Evolutionary conservation across 2,797 vertebrate genomes (phyloP).

Genomic region (Adelosebastes latens): DNA sequence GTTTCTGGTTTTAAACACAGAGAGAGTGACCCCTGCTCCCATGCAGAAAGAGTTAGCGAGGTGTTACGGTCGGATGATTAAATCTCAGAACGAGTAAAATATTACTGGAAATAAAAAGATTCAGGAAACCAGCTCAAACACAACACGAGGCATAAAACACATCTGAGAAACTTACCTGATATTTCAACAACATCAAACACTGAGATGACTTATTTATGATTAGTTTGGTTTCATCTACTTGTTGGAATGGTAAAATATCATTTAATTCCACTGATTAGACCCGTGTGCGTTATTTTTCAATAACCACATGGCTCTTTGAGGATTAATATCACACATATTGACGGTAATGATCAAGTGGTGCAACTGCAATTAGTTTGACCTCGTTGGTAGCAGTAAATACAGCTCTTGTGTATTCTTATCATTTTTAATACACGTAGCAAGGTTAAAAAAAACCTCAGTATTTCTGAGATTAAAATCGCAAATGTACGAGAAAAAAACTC

Average conservation of each 20-base stretch:
- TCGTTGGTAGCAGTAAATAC: too few species aligned
- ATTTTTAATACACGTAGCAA: too few species aligned
- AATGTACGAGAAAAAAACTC: too few species aligned
- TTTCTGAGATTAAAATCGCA: rapidly evolving
- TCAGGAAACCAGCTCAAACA: background rate
- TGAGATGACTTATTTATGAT: background rate
- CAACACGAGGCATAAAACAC: background rate
- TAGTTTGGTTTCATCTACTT: background rate
- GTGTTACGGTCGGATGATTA: slow-evolving; percentile 21
- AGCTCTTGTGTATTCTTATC: too few species aligned
- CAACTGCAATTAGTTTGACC: too few species aligned
- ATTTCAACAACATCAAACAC: background rate
- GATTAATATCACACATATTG: too few species aligned
- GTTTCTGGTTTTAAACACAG: background rate
- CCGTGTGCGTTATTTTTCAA: background rate
- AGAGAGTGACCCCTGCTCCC: slow-evolving; percentile 19
- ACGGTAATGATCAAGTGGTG: too few species aligned
- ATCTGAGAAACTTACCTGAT: background rate
- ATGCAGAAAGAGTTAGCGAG: slow-evolving; percentile 49
- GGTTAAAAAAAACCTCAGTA: too few species aligned
- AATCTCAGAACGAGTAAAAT: background rate
- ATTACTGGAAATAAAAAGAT: background rate
- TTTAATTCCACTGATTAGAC: background rate
- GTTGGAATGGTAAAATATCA: background rate
- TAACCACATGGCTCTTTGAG: too few species aligned